Evolutionary conservation across 2,113 vertebrate genomes (phyloP).

Genomic region (Psilopsiagon aurifrons): DNA sequence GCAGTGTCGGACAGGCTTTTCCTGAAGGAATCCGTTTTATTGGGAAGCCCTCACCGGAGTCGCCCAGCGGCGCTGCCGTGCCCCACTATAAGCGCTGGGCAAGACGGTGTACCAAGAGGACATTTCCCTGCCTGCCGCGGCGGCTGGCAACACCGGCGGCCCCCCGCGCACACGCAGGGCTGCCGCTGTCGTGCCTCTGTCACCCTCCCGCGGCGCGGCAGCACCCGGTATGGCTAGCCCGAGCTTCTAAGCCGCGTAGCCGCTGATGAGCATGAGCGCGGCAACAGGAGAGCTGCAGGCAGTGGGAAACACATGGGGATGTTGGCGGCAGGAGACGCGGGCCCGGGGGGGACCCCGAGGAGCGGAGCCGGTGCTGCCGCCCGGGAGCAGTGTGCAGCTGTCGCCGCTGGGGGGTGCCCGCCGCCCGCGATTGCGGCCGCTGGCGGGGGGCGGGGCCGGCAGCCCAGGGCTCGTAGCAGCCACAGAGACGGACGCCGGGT

Average conservation of each 20-base stretch:
- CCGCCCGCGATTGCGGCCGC: conserved; percentile 64
- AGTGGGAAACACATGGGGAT: too few relatives aligned
- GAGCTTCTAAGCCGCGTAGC: neutral
- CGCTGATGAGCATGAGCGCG: neutral
- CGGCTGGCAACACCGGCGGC: neutral
- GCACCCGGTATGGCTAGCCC: neutral
- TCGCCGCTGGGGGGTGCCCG: conserved; percentile 81
- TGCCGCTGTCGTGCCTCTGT: neutral
- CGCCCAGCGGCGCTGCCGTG: neutral
- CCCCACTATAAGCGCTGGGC: neutral
- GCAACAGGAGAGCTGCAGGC: neutral
- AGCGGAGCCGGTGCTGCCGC: neutral
- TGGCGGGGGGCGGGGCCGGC: neutral
- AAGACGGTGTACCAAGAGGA: neutral
- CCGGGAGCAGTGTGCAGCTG: neutral
- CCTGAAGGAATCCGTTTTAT: neutral
- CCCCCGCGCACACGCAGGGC: neutral
- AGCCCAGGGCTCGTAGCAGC: neutral
- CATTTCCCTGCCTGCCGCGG: neutral
- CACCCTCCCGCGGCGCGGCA: neutral
- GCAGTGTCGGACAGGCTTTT: neutral
- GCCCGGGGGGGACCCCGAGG: neutral
- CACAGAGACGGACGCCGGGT: neutral
- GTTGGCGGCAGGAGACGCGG: neutral
- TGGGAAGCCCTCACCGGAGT: neutral